These are phyloP conservation scores for Megalops cyprinoides DNA, from an alignment of 2,797 vertebrate genomes.

Conservation along the genomic window DNA sequence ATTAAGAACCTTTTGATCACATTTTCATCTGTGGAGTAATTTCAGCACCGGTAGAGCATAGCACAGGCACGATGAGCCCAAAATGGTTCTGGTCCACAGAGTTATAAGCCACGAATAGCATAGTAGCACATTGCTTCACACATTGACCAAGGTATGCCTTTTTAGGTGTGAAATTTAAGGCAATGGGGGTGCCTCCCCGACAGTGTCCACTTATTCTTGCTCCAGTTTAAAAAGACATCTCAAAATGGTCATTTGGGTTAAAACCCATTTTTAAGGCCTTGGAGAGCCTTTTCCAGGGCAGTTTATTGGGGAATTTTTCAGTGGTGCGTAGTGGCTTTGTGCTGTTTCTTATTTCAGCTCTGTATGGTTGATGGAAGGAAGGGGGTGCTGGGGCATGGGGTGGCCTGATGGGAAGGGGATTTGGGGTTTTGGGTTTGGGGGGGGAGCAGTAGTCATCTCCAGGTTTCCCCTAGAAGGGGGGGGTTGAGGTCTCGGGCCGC, in stretches of 20 bases:
- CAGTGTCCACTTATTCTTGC: neutral
- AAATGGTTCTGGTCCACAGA: neutral
- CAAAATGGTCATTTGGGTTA: neutral
- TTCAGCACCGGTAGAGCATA: neutral
- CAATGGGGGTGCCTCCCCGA: neutral
- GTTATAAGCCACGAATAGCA: neutral
- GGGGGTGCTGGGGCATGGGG: conserved; percentile 11
- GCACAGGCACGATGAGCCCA: neutral
- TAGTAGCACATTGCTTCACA: neutral
- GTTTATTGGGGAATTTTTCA: neutral
- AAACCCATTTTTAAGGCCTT: neutral
- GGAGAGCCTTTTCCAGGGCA: neutral
- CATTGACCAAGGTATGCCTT: neutral
- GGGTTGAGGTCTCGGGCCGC: conserved; percentile 66
- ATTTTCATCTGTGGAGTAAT: neutral
- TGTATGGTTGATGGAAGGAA: neutral
- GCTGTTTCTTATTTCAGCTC: neutral
- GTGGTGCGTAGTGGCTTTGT: neutral
- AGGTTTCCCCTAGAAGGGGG: conserved; percentile 78
- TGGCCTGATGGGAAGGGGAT: neutral
- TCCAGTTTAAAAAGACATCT: neutral
- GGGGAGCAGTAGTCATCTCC: conserved; percentile 55
- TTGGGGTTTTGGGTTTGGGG: conserved; percentile 50
- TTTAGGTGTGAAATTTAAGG: conserved; percentile 4
- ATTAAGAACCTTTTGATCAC: neutral